Conservation (phyloP, 2,113 vertebrate species). For the Arizona elegans region DNA sequence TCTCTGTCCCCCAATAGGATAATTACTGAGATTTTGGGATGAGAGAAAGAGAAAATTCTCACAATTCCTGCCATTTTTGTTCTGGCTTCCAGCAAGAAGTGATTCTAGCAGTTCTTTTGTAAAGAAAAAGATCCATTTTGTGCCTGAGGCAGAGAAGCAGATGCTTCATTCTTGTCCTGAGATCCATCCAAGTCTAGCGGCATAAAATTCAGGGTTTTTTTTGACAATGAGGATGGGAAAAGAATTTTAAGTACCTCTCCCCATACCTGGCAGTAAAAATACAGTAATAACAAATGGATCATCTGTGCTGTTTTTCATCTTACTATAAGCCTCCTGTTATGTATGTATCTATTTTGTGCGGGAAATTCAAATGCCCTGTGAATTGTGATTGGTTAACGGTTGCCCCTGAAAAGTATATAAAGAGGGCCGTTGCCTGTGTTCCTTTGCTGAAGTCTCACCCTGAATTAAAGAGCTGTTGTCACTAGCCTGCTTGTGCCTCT, state of each 20-base stretch:
- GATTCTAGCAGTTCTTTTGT: background rate
- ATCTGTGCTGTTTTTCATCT: background rate
- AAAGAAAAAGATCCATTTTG: background rate
- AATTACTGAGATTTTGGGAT: background rate
- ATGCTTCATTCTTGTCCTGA: background rate
- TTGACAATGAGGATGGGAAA: background rate
- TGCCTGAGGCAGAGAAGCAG: background rate
- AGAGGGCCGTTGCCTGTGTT: too few species aligned
- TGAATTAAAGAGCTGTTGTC: too few species aligned
- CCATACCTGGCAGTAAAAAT: background rate
- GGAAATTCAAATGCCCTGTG: too few species aligned
- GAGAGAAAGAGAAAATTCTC: background rate
- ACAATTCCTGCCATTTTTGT: background rate
- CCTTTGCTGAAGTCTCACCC: too few species aligned
- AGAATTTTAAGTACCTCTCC: background rate
- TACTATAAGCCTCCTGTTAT: background rate
- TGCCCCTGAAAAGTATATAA: too few species aligned
- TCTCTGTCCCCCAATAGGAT: too few species aligned
- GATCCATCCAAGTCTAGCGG: background rate
- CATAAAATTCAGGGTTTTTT: background rate
- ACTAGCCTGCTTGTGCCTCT: too few species aligned
- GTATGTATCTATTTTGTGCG: too few species aligned
- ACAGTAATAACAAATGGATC: background rate
- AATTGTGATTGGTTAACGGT: too few species aligned
- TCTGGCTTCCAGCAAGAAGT: background rate